These are phyloP conservation scores for Lasius fuliginosus DNA, from an alignment of 2,888 invertebrate species.

Conservation along the genomic window DNA sequence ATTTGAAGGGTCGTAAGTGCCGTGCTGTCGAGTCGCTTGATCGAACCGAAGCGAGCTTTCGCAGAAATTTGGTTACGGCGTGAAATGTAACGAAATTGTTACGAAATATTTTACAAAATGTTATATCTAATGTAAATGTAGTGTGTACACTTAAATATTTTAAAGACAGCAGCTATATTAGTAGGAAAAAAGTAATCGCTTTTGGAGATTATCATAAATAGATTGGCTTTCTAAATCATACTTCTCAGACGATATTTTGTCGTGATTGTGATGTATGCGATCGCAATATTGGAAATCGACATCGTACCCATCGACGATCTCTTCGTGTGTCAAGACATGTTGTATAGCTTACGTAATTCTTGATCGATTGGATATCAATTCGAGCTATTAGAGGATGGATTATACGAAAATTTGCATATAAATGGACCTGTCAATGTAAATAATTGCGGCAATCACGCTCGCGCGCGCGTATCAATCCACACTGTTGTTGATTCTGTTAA, in stretches of 20 bases:
- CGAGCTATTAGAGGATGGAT: conserved; percentile 45
- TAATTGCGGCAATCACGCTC: conserved; percentile 68
- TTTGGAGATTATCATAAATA: neutral
- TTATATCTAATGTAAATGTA: neutral
- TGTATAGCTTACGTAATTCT: conserved; percentile 61
- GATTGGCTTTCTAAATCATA: neutral
- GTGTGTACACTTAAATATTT: neutral
- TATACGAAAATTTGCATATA: conserved; percentile 68
- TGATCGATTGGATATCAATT: conserved; percentile 72
- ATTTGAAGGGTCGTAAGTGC: conserved; percentile 43
- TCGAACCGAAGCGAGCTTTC: conserved; percentile 11
- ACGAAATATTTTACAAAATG: neutral
- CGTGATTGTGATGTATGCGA: neutral
- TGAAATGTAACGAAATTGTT: neutral
- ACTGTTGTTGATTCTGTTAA: conserved; percentile 35
- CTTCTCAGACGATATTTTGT: neutral
- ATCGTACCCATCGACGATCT: neutral
- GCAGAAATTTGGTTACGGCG: conserved; percentile 7
- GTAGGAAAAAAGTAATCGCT: neutral
- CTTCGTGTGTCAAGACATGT: conserved; percentile 4
- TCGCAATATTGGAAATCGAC: neutral
- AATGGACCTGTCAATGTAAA: conserved; percentile 72
- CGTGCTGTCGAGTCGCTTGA: conserved; percentile 41
- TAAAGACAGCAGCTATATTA: neutral
- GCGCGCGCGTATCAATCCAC: conserved; percentile 68